phyloP scores from a whole-genome alignment of 2,113 vertebrate genomes.

The Proteles cristata region DNA sequence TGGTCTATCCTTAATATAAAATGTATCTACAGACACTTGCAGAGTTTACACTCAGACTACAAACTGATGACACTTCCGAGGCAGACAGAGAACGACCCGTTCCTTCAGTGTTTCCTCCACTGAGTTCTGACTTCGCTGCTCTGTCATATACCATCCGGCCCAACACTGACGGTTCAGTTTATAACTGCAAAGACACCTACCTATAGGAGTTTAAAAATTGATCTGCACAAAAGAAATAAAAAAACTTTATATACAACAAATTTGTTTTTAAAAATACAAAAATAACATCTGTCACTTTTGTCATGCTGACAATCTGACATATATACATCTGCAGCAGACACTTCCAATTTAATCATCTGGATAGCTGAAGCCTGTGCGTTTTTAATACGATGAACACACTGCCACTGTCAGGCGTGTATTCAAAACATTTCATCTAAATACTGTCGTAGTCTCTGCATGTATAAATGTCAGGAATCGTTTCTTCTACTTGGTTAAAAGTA shows the following conservation, averaged over 20 bases:
- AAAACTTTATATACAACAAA: conserved; percentile 84
- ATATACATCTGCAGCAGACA: conserved; percentile 84
- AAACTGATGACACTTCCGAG: conserved; percentile 77
- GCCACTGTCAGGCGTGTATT: conserved; percentile 75
- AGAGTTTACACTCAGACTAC: conserved; percentile 74
- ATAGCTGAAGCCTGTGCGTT: conserved; percentile 65
- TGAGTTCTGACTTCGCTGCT: conserved; percentile 53
- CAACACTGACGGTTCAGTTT: conserved; percentile 83
- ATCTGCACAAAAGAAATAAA: conserved; percentile 85
- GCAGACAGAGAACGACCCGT: conserved; percentile 61
- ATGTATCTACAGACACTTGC: conserved; percentile 58
- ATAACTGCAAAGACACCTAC: conserved; percentile 75
- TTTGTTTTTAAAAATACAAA: conserved; percentile 87
- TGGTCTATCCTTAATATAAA: conserved; percentile 65
- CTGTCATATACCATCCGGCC: conserved; percentile 64
- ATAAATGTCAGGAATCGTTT: conserved; percentile 76
- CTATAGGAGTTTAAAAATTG: conserved; percentile 82
- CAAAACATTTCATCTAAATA: conserved; percentile 84
- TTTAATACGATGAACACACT: conserved; percentile 78
- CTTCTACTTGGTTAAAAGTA: conserved; percentile 76
- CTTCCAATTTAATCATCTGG: conserved; percentile 62
- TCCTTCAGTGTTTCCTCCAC: neutral
- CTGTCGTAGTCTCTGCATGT: conserved; percentile 83
- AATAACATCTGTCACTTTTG: conserved; percentile 87
- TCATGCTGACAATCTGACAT: conserved; percentile 83